Percentiles rank a stretch among this genome's conserved stretches.
Conservation (phyloP, 2,888 invertebrate genomes). For the Philopedon plagiatum region DNA sequence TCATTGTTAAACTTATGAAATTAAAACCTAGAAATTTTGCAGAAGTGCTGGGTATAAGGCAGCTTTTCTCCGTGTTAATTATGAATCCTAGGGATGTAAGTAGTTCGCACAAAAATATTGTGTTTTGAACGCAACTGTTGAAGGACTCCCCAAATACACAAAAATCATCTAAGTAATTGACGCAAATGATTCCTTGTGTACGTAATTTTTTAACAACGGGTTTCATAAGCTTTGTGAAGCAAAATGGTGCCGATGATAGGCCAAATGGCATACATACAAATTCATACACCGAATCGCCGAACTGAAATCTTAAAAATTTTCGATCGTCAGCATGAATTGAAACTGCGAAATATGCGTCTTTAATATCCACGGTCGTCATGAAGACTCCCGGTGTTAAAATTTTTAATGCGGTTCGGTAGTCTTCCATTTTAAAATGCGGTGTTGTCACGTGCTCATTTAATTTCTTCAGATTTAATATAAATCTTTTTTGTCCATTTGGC, state of each 20-base stretch:
- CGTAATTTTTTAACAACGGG: constrained; percentile 45
- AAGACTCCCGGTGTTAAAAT: constrained; percentile 46
- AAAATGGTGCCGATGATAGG: constrained; percentile 48
- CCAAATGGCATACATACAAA: constrained; percentile 56
- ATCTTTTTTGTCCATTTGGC: constrained; percentile 47
- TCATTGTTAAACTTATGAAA: background rate
- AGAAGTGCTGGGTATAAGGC: background rate
- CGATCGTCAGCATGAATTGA: constrained; percentile 46
- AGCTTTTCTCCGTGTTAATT: constrained; percentile 20
- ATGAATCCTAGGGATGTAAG: constrained; percentile 16
- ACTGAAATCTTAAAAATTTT: constrained; percentile 54
- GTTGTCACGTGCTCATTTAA: constrained; percentile 53
- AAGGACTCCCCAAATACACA: constrained; percentile 45
- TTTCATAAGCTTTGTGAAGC: too few species aligned
- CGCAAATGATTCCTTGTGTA: constrained; percentile 41
- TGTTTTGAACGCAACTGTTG: constrained; percentile 13
- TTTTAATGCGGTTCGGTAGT: constrained; percentile 51
- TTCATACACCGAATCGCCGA: constrained; percentile 50
- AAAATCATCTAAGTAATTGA: constrained; percentile 53
- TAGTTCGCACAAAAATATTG: background rate
- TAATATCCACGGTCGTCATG: constrained; percentile 46
- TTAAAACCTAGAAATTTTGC: constrained; percentile 22
- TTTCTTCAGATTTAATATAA: constrained; percentile 54
- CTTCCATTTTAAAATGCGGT: constrained; percentile 57
- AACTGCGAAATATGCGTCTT: constrained; percentile 53